Base-by-base conservation (phyloP, 1,140 invertebrate genomes). In the Aleiodes sp. region DNA sequence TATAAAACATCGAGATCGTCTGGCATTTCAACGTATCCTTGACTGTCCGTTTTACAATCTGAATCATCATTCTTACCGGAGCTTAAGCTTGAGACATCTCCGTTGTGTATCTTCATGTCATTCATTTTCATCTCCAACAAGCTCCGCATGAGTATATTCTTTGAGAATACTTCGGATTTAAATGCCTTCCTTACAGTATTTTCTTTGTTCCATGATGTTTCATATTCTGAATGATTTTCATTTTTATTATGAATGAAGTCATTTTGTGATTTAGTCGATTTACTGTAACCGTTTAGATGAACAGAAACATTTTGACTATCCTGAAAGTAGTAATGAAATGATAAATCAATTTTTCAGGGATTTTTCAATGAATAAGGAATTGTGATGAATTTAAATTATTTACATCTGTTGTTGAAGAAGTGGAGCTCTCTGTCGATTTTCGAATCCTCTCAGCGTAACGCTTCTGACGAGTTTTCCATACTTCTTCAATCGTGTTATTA, bases 31-130 rank as follows among this genome's bases (percentile, higher is more conserved):
- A 52, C 46, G 9, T 9, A 52, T 24, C 26, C 46, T 9, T 1
- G 7, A 52, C 16, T 52, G 21, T 52, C 26, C 9, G 14, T 1
- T 16, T 16, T 21, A 24, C 46, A 4, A 52, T 52, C 46, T 52
- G 46, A 52, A 9, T 52, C 46, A 52, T 43, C n/a, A 43, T 52
- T 21, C 46, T 52, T 52, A 52, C 46, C 46, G 12, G 46, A 52
- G 14, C 19, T 52, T 2, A 21, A 52, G 9, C 10, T 21, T 16
- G 14, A 12, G 2, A 21, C 21, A 12, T 16, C 21, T 24, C 16
- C 46, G n/a, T n/a, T n/a, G n/a, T n/a, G n/a, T 21, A 52, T 16
- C 19, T 4, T 24, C 46, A 52, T 52, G 16, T 16, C 21, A 9
- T 52, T 21, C 46, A 52, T 9, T 24, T 52, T 16, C 4, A 24